phyloP scores from a whole-genome alignment of 2,888 invertebrate genomes.

The Drosophila leonis region DNA sequence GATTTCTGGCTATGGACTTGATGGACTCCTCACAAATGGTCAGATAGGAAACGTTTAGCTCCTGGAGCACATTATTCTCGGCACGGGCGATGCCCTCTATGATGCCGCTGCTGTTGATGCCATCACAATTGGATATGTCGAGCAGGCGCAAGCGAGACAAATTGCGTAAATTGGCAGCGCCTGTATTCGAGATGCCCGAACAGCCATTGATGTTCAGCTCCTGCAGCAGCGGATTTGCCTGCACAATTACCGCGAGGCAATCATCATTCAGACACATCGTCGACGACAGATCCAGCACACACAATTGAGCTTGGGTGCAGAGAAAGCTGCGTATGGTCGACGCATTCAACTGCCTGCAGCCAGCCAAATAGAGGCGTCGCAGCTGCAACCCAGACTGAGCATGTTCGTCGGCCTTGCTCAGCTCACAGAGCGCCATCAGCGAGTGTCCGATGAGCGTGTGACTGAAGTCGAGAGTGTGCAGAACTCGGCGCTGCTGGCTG shows the following conservation, averaged over 20 bases:
- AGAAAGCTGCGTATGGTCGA: conserved; percentile 74
- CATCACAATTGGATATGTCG: conserved; percentile 90
- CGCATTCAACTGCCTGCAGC: conserved; percentile 80
- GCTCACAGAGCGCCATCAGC: conserved; percentile 87
- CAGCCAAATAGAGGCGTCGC: conserved; percentile 72
- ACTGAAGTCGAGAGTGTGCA: conserved; percentile 89
- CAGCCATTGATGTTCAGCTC: conserved; percentile 89
- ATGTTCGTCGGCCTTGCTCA: conserved; percentile 80
- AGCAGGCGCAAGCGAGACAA: conserved; percentile 87
- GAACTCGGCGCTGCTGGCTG: conserved; percentile 86
- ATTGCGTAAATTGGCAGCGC: conserved; percentile 87
- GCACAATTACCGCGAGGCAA: conserved; percentile 87
- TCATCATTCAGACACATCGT: conserved; percentile 89
- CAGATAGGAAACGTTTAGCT: conserved; percentile 87
- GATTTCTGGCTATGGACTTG: conserved; percentile 87
- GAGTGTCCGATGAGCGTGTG: conserved; percentile 90
- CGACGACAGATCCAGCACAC: conserved; percentile 88
- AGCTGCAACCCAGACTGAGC: conserved; percentile 77
- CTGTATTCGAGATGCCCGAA: conserved; percentile 88
- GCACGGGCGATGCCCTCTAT: conserved; percentile 87
- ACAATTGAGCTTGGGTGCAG: conserved; percentile 86
- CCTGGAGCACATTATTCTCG: conserved; percentile 86
- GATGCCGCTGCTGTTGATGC: conserved; percentile 88
- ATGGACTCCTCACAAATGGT: conserved; percentile 88
- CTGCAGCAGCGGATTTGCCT: conserved; percentile 87